These are phyloP conservation scores for Dolichotis patagonum DNA, from an alignment of 2,113 vertebrate species.

Conservation along the genomic window DNA sequence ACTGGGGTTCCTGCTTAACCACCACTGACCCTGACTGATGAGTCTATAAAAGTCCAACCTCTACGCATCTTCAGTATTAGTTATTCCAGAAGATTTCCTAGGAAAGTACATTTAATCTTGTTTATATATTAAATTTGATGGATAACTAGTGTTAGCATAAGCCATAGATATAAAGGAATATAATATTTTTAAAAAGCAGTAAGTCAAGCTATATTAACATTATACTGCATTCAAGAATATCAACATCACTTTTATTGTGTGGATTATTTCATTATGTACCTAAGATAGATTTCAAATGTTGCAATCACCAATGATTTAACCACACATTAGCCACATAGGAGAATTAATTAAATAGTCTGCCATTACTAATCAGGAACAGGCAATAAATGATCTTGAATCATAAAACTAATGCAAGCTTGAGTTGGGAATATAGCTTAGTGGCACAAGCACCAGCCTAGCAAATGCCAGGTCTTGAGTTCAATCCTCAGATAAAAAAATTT, in stretches of 20 bases:
- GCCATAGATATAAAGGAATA: not conserved
- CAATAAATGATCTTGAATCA: not conserved
- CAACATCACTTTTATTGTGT: not conserved
- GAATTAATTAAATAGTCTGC: not conserved
- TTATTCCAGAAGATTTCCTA: constrained; percentile 15
- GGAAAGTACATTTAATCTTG: not conserved
- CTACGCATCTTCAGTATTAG: not conserved
- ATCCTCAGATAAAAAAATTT: no score
- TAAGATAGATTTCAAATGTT: not conserved
- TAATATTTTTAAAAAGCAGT: not conserved
- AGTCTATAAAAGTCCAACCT: not conserved
- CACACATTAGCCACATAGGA: not conserved
- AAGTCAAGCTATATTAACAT: not conserved
- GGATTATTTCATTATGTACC: not conserved
- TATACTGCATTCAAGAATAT: not conserved
- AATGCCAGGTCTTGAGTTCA: no score
- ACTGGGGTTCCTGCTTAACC: not conserved
- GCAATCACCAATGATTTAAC: not conserved
- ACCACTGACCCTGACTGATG: not conserved
- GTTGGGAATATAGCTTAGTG: no score
- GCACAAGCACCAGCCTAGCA: no score
- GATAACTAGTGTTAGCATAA: not conserved
- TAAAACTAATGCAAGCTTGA: not conserved
- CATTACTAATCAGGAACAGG: not conserved
- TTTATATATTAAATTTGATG: not conserved